Percentiles rank a stretch among this genome's conserved stretches.
phyloP scores from a whole-genome alignment of 2,888 invertebrate species.

The Hylaea fasciaria region DNA sequence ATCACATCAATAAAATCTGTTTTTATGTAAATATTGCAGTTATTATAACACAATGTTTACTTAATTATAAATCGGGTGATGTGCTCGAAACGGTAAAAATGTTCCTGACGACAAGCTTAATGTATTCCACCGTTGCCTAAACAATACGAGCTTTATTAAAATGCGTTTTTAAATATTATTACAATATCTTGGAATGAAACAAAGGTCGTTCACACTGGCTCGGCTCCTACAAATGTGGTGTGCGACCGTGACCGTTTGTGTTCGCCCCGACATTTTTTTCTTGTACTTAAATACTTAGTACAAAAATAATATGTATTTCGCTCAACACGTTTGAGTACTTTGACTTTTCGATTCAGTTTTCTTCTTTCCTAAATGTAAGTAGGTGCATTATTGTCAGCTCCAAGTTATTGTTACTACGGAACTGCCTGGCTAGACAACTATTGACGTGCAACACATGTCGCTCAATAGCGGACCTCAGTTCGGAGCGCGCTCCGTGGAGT shows the following conservation, averaged over 20 bases:
- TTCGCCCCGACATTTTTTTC: constrained; percentile 56
- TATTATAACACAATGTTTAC: constrained; percentile 40
- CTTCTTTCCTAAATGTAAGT: constrained; percentile 12
- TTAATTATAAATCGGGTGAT: constrained; percentile 40
- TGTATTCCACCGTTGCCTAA: constrained; percentile 71
- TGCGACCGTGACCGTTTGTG: constrained; percentile 68
- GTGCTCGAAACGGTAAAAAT: constrained; percentile 48
- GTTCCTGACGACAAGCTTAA: constrained; percentile 66
- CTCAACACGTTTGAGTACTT: constrained; percentile 11
- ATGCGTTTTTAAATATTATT: constrained; percentile 77
- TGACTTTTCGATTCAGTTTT: constrained; percentile 1
- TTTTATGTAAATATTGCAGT: neutral
- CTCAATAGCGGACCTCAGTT: too few species aligned
- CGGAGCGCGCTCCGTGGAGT: too few species aligned
- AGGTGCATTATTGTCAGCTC: neutral
- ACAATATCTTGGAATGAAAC: constrained; percentile 66
- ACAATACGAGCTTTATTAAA: constrained; percentile 79
- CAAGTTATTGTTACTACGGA: too few species aligned
- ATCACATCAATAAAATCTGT: too few species aligned
- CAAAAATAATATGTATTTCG: constrained; percentile 4
- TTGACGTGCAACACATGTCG: too few species aligned
- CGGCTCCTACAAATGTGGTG: constrained; percentile 64
- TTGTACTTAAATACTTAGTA: constrained; percentile 23
- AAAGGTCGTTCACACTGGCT: constrained; percentile 75
- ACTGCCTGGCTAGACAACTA: too few species aligned